phyloP scores from a whole-genome alignment of 2,888 invertebrate species.

The Ormia ochracea region DNA sequence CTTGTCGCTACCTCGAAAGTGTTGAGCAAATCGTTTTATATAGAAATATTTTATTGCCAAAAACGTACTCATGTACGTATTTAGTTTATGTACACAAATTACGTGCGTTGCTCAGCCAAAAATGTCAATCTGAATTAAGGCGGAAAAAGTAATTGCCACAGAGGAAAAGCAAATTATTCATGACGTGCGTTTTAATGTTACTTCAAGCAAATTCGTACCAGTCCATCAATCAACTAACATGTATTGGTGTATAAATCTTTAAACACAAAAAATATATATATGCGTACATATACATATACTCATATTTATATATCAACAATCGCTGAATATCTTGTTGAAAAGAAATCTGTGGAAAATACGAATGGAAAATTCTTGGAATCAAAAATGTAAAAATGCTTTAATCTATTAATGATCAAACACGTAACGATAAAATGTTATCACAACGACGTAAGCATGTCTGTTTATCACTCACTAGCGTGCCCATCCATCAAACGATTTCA shows the following conservation, averaged over 20 bases:
- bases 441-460: slow-evolving; percentile 54
- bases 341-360: not conserved
- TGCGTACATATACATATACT: slow-evolving; percentile 19
- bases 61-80: too few relatives aligned
- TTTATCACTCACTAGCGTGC: slow-evolving; percentile 35
- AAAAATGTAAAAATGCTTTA: slow-evolving; percentile 44
- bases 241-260: not conserved
- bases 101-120: too few relatives aligned
- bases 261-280: too few relatives aligned
- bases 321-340: not conserved
- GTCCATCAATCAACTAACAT: slow-evolving; percentile 36
- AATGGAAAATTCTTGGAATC: slow-evolving; percentile 56
- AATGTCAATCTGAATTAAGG: too few relatives aligned
- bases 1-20: too few relatives aligned
- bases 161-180: slow-evolving; percentile 9
- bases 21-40: too few relatives aligned
- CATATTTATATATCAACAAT: slow-evolving; percentile 7
- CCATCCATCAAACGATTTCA: slow-evolving; percentile 58
- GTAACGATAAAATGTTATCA: slow-evolving; percentile 26
- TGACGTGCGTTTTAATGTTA: slow-evolving; percentile 20
- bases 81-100: too few relatives aligned
- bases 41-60: too few relatives aligned
- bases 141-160: not conserved
- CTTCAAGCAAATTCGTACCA: slow-evolving; percentile 29
- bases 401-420: slow-evolving; percentile 52